These are phyloP conservation scores for Cistogaster globosa DNA, from an alignment of 2,888 invertebrate species.

Conservation along the genomic window DNA sequence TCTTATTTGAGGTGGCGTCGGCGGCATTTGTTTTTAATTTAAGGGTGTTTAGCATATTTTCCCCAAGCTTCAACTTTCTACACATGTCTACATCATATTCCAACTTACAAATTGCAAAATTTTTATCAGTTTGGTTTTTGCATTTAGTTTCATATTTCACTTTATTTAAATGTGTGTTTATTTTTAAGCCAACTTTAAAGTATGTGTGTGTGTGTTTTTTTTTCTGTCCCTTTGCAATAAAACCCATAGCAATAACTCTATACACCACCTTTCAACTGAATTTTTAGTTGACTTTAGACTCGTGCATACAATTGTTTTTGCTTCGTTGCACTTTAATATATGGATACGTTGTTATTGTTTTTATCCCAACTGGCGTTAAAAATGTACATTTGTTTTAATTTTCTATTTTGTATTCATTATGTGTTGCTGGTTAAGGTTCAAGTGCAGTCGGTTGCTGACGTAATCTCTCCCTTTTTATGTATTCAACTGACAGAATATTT, in stretches of 20 bases:
- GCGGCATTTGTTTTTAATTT: neutral
- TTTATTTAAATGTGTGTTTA: too few relatives aligned
- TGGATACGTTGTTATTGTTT: conserved; percentile 32
- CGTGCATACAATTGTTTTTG: conserved; percentile 56
- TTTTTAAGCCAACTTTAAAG: conserved; percentile 27
- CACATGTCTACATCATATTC: conserved; percentile 5
- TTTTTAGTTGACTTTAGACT: conserved; percentile 41
- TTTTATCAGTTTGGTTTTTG: conserved; percentile 60
- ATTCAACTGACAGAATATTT: neutral
- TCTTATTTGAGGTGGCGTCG: neutral
- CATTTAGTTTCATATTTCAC: conserved; percentile 67
- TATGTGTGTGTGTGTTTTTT: conserved; percentile 10
- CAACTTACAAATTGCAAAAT: conserved; percentile 8
- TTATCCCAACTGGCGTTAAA: conserved; percentile 53
- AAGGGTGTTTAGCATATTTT: conserved; percentile 30
- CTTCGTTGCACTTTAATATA: conserved; percentile 58
- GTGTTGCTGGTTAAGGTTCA: conserved; percentile 33
- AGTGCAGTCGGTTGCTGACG: neutral
- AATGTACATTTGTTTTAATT: conserved; percentile 7
- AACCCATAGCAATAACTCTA: conserved; percentile 4
- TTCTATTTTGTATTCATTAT: conserved; percentile 22
- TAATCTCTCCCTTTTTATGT: conserved; percentile 55
- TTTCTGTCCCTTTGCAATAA: too few relatives aligned
- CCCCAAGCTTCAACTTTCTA: conserved; percentile 5
- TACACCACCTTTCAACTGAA: conserved; percentile 37